A percentile compares a stretch with the other conserved stretches of the same genome.
Evolutionary conservation across 2,888 invertebrate genomes (phyloP).

Genomic region (Apeira syringaria): DNA sequence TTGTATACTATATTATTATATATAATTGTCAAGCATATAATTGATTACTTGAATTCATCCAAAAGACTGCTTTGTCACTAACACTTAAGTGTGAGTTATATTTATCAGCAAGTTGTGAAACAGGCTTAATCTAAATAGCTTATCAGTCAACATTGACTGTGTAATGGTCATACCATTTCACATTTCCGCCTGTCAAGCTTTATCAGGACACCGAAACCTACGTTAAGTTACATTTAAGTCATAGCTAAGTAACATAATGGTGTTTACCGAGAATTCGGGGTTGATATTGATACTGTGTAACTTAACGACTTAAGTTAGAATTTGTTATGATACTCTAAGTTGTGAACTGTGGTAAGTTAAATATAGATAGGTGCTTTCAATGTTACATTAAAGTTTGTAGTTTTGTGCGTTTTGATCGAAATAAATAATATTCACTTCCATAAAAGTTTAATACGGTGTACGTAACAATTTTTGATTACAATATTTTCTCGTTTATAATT

Average conservation of each 20-base stretch:
- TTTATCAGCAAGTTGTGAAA: conserved; percentile 6
- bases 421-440: too few relatives aligned
- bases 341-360: too few relatives aligned
- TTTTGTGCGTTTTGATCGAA: too few relatives aligned
- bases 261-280: conserved; percentile 12
- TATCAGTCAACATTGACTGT: conserved; percentile 17
- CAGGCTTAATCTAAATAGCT: conserved; percentile 11
- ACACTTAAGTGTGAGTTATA: neutral
- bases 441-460: too few relatives aligned
- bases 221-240: conserved; percentile 18
- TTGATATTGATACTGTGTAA: conserved; percentile 8
- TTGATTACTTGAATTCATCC: too few relatives aligned
- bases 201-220: conserved; percentile 21
- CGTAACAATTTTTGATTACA: too few relatives aligned
- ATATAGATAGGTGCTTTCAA: too few relatives aligned
- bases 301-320: conserved; percentile 3
- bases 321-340: neutral
- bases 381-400: too few relatives aligned
- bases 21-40: too few relatives aligned
- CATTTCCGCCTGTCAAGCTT: conserved; percentile 20
- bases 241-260: conserved; percentile 14
- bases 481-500: too few relatives aligned
- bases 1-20: too few relatives aligned
- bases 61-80: too few relatives aligned
- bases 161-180: conserved; percentile 21